Evolutionary conservation across 1,140 invertebrate genomes (phyloP), one percentile per base, ranked within the genome.

Genomic region (Bombus confusus): DNA sequence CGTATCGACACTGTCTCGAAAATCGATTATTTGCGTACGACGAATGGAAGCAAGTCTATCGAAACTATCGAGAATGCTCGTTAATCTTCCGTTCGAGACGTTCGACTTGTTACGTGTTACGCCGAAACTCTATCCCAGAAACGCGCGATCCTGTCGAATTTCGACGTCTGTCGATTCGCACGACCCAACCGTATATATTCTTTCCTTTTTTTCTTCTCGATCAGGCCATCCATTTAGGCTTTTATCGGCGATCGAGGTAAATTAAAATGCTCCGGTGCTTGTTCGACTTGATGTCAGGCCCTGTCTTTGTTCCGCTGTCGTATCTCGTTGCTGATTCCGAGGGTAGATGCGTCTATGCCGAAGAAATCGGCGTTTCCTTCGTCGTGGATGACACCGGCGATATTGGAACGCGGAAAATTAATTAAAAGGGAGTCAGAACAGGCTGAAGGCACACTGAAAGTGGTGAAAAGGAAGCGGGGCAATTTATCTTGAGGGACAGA

Each of bases 181-280:
- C 22, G 34, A 4, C 5, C 25, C 39, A 22, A 52, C 6, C 39
- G 25, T 57, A 39, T 43, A n/a, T 52, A 37, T 73, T 72, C 83
- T 47, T 31, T 31, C 22, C 28, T 73, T 71, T 77, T 5, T n/a
- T 31, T 34, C 1, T 1, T 15, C 62, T 57, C 69, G 71, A 47
- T 59, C 68, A 15, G 69, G n/a, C 57, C 76, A 75, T 80, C 34
- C 76, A 74, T 88, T 87, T 68, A 52, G 28, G 66, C 57, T 81
- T 88, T 85, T 85, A 88, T 88, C 87, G 73, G 18, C 41, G 87
- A 88, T 85, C 77, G 72, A 78, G 83, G 77, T 88, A 88, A 88
- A 88, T 88, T 88, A 85, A 88, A 88, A 88, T 43, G 64, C 77
- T 59, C 71, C 64, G 37, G 37, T 62, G 76, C 57, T 41, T 18